phyloP scores from a whole-genome alignment of 2,797 vertebrate genomes.

The Chromis chromis region DNA sequence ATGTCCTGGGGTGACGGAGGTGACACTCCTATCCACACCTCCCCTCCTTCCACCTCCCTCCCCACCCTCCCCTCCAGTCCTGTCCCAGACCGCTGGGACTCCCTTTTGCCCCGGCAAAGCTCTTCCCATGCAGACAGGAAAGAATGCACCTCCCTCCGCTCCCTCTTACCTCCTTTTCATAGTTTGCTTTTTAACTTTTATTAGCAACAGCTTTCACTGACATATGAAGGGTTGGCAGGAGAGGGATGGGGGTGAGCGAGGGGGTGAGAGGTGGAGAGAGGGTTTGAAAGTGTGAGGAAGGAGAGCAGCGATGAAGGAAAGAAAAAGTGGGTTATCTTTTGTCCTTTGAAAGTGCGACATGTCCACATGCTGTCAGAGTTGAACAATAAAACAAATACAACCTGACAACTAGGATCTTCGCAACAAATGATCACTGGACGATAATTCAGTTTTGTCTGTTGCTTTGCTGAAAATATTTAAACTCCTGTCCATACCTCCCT shows the following conservation, averaged over 20 bases:
- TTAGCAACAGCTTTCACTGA: conserved; percentile 81
- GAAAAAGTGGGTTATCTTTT: conserved; percentile 25
- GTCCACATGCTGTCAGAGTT: conserved; percentile 41
- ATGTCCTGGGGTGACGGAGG: conserved; percentile 74
- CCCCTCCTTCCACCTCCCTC: conserved; percentile 21
- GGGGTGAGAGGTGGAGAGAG: conserved; percentile 47
- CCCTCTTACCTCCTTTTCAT: conserved; percentile 79
- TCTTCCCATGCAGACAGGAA: conserved; percentile 73
- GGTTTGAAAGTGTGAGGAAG: conserved; percentile 41
- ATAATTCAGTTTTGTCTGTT: not conserved
- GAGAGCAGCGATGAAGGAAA: conserved; percentile 19
- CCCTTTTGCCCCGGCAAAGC: conserved; percentile 50
- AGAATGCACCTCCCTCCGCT: conserved; percentile 77
- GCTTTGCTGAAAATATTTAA: not conserved
- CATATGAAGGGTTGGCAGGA: conserved; percentile 62
- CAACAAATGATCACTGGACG: not conserved
- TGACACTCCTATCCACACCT: conserved; percentile 69
- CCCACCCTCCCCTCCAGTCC: not conserved
- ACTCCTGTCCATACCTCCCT: not conserved
- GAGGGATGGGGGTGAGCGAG: conserved; percentile 32
- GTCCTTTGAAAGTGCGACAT: conserved; percentile 27
- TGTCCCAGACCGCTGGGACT: conserved; percentile 61
- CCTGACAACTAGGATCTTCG: not conserved
- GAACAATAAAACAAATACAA: conserved; percentile 21
- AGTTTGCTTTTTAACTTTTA: conserved; percentile 82